A percentile compares a stretch with the other conserved stretches of the same genome.
Evolutionary conservation across 1,140 invertebrate genomes (phyloP).

Genomic region (Drosophila ananassae): DNA sequence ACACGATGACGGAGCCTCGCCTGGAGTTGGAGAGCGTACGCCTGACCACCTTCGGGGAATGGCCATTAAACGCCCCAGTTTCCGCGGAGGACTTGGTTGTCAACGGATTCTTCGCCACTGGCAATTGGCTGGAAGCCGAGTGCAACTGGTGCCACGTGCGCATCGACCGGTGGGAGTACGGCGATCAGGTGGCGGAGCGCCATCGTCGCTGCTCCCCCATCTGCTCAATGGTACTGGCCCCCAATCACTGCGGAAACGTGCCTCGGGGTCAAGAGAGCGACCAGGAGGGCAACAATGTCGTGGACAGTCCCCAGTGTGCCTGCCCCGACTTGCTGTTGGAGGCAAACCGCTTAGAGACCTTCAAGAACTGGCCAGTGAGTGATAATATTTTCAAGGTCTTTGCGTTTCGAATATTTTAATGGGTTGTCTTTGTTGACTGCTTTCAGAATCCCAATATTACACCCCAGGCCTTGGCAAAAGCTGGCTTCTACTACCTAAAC

Average conservation of each 20-base stretch:
- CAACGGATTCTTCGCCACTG: conserved; percentile 93
- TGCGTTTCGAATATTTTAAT: background rate
- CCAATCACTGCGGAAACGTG: conserved; percentile 87
- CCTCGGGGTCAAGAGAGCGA: conserved; percentile 63
- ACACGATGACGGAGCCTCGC: conserved; percentile 54
- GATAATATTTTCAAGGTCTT: background rate
- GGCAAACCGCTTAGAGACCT: conserved; percentile 85
- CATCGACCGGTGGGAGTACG: conserved; percentile 90
- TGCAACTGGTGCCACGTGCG: conserved; percentile 90
- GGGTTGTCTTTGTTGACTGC: background rate
- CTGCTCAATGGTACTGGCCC: conserved; percentile 88
- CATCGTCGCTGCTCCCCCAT: conserved; percentile 86
- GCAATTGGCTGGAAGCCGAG: conserved; percentile 88
- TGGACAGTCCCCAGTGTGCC: conserved; percentile 37
- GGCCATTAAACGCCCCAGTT: conserved; percentile 88
- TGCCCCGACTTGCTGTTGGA: conserved; percentile 69
- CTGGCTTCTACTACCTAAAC: conserved; percentile 87
- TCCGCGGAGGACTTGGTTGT: conserved; percentile 88
- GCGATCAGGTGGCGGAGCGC: conserved; percentile 86
- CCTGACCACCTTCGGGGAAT: conserved; percentile 88
- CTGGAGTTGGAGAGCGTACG: conserved; percentile 86
- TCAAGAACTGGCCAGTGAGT: conserved; percentile 88
- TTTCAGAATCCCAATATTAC: conserved; percentile 84
- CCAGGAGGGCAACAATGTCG: conserved; percentile 53
- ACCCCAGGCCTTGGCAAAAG: conserved; percentile 89